Evolutionary conservation across 2,113 vertebrate species (phyloP).

Genomic region (Mesocricetus auratus): DNA sequence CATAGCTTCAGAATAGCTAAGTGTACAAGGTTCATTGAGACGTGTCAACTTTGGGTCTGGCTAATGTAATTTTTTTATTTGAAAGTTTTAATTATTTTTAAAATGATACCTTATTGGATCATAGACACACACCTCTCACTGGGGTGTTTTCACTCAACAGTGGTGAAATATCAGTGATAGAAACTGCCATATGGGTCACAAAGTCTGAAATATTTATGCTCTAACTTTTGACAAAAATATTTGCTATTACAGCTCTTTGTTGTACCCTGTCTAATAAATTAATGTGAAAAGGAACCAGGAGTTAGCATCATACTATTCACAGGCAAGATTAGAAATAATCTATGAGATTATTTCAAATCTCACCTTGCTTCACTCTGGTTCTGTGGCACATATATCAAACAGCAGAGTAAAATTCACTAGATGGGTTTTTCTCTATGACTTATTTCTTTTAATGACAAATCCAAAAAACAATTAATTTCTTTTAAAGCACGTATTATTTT

Average conservation of each 20-base stretch:
- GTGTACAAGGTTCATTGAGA: not conserved
- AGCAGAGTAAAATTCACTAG: not conserved
- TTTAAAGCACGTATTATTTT: not conserved
- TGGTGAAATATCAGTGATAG: not conserved
- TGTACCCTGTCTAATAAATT: not conserved
- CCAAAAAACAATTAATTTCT: not conserved
- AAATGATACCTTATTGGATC: conserved; percentile 43
- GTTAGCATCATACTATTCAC: not conserved
- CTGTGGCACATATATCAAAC: not conserved
- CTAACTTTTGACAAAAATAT: not conserved
- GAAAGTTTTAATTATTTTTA: not conserved
- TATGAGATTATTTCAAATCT: not conserved
- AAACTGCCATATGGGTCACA: not conserved
- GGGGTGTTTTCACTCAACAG: not conserved
- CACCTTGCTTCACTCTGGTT: not conserved
- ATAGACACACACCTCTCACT: not conserved
- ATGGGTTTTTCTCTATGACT: not conserved
- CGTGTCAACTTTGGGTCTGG: not conserved
- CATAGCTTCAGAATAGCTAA: not conserved
- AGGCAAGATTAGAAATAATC: not conserved
- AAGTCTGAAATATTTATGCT: conserved; percentile 33
- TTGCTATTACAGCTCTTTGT: not conserved
- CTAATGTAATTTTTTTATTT: not conserved
- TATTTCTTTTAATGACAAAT: not conserved
- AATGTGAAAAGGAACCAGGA: not conserved